These are phyloP conservation scores for Phrynocephalus forsythii DNA, from an alignment of 2,797 vertebrate genomes.

Conservation along the genomic window DNA sequence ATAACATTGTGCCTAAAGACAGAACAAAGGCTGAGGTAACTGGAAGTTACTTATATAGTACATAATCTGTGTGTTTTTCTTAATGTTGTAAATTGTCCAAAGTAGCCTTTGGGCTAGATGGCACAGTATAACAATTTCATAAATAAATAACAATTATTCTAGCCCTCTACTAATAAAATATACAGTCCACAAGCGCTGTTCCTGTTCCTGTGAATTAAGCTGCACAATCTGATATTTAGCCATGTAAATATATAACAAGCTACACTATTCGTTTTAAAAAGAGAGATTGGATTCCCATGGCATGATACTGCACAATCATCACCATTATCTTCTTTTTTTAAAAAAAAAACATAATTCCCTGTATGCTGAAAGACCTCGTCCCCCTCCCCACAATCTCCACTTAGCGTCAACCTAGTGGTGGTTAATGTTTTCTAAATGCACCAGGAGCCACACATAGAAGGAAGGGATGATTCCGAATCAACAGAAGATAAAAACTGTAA, in stretches of 20 bases:
- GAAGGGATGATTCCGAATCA: constrained; percentile 10
- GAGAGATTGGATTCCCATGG: not conserved
- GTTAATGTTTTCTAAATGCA: constrained; percentile 13
- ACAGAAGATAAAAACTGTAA: constrained; percentile 17
- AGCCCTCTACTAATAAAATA: not conserved
- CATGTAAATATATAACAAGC: not conserved
- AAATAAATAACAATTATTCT: too few relatives aligned
- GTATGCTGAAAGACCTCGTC: not conserved
- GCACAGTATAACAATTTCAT: too few relatives aligned
- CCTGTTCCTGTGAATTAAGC: not conserved
- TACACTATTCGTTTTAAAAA: not conserved
- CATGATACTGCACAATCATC: not conserved
- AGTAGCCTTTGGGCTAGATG: too few relatives aligned
- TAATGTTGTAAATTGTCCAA: too few relatives aligned
- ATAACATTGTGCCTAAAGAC: not conserved
- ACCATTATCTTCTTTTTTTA: not conserved
- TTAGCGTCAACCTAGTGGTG: not conserved
- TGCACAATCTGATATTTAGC: not conserved
- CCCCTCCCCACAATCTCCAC: not conserved
- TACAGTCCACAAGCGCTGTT: not conserved
- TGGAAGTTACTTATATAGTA: not conserved
- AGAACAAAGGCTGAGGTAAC: not conserved
- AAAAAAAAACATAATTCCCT: not conserved
- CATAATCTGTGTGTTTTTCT: too few relatives aligned
- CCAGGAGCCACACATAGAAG: not conserved